phyloP scores from a whole-genome alignment of 2,888 invertebrate genomes.

The Amiota mariae region DNA sequence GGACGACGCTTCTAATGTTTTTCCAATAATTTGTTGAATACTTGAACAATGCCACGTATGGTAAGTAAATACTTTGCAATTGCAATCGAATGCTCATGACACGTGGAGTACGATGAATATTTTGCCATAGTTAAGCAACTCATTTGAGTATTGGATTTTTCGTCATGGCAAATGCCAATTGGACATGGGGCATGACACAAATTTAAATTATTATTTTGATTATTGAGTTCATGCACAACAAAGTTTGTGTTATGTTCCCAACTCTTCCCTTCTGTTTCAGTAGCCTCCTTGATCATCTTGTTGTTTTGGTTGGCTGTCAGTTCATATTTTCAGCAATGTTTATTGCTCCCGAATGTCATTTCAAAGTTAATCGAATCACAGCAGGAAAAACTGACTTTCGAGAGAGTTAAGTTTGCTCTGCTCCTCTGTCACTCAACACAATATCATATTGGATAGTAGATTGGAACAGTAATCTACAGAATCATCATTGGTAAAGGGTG shows the following conservation, averaged over 20 bases:
- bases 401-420: conserved; percentile 38
- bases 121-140: too few species aligned
- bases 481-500: too few species aligned
- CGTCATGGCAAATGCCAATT: background rate
- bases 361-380: conserved; percentile 48
- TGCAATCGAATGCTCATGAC: conserved; percentile 19
- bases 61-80: too few species aligned
- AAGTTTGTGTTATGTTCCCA: background rate
- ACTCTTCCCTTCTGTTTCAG: background rate
- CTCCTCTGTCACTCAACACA: conserved; percentile 48
- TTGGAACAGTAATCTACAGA: too few species aligned
- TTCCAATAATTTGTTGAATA: conserved; percentile 14
- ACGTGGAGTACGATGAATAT: background rate
- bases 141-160: background rate
- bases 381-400: conserved; percentile 35
- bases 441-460: conserved; percentile 22
- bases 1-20: conserved; percentile 12
- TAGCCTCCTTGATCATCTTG: background rate
- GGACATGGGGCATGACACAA: background rate
- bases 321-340: conserved; percentile 22
- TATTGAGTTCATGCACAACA: background rate
- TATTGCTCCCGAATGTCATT: conserved; percentile 2
- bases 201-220: background rate
- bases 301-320: conserved; percentile 19
- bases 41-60: conserved; percentile 7